These are phyloP conservation scores for Sylvia borin DNA, from an alignment of 2,797 vertebrate genomes.

Conservation along the genomic window DNA sequence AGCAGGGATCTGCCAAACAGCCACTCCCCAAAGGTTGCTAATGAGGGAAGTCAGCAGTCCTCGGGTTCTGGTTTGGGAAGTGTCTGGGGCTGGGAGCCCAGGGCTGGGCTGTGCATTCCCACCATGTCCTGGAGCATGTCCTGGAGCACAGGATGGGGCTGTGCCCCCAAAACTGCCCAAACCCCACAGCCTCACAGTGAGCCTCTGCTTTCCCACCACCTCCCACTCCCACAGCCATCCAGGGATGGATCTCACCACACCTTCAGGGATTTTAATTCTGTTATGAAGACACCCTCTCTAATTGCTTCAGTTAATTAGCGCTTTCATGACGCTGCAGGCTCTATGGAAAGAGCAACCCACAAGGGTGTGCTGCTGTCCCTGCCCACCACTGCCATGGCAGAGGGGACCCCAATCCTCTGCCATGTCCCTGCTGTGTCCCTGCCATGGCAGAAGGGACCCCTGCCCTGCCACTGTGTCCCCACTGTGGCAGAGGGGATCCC, in stretches of 20 bases:
- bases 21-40: slow-evolving; percentile 63
- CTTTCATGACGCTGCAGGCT: not conserved
- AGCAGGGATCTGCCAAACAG: slow-evolving; percentile 61
- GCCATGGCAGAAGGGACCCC: not conserved
- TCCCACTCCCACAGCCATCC: not conserved
- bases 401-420: not conserved
- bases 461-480: not conserved
- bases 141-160: too few relatives aligned
- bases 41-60: slow-evolving; percentile 43
- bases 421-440: rapidly evolving
- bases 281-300: slow-evolving; percentile 66
- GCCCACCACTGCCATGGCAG: not conserved
- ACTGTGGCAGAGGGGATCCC: not conserved
- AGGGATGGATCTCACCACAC: not conserved
- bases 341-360: not conserved
- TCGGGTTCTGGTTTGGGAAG: not conserved
- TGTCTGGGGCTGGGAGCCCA: rapidly evolving
- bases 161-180: not conserved
- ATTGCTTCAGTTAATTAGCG: slow-evolving; percentile 76
- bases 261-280: slow-evolving; percentile 37
- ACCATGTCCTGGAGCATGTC: rapidly evolving
- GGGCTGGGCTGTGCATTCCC: not conserved
- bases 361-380: not conserved
- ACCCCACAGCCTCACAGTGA: rapidly evolving
- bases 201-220: not conserved